Conservation (phyloP, 1,140 invertebrate genomes). For the Asobara japonica region DNA sequence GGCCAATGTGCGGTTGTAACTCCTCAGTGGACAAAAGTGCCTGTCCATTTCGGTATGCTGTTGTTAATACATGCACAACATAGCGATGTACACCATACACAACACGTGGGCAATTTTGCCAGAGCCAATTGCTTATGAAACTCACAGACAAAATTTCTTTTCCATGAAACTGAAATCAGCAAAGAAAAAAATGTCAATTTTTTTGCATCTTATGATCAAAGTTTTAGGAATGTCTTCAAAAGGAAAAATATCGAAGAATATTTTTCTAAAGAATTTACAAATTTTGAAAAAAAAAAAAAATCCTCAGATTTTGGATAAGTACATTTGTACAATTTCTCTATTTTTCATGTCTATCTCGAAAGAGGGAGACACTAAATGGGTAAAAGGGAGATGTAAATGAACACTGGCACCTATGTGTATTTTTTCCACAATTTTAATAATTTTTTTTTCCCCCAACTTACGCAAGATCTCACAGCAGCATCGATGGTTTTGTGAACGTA, state of each 20-base stretch:
- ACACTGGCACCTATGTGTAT: background rate
- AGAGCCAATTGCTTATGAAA: constrained; percentile 83
- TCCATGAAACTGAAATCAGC: constrained; percentile 73
- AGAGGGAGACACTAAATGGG: no score
- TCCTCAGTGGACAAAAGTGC: constrained; percentile 59
- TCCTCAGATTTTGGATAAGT: no score
- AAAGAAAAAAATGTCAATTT: constrained; percentile 29
- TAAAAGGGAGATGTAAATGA: constrained; percentile 2
- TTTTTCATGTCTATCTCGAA: no score
- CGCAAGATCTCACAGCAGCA: constrained; percentile 77
- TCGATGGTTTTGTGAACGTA: constrained; percentile 75
- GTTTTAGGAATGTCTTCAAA: no score
- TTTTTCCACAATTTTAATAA: background rate
- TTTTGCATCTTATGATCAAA: no score
- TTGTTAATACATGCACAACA: constrained; percentile 80
- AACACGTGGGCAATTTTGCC: constrained; percentile 78
- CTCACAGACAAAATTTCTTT: constrained; percentile 78
- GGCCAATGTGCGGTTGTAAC: constrained; percentile 67
- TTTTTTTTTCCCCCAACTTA: constrained; percentile 48
- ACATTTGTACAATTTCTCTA: no score
- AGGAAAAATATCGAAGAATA: no score
- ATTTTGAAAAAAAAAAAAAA: constrained; percentile 14
- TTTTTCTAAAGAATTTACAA: no score
- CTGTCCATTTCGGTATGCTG: constrained; percentile 76
- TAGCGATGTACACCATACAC: constrained; percentile 82